Base-by-base conservation (phyloP, 2,113 vertebrate species). In the Etheostoma cragini region DNA sequence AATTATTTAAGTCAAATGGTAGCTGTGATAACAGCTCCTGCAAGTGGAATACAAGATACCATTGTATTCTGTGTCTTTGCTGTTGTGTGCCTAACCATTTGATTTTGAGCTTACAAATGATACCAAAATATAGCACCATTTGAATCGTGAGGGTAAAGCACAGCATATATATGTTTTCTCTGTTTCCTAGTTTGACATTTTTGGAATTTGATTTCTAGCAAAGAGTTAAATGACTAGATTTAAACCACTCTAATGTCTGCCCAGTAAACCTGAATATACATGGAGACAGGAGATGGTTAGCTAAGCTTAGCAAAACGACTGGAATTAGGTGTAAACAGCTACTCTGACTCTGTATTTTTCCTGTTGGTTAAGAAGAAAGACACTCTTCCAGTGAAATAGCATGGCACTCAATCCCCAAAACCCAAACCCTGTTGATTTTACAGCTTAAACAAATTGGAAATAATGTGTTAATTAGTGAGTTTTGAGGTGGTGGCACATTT, bases 1-100 rank as follows among this genome's bases (percentile, higher is more conserved):
- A 26, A 75, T 74, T 4, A 72, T 57, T 52, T 57, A 33, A 70
- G 71, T 5, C 15, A 12, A 6, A 56, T 65, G 54, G 35, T 50
- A 60, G 46, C 76, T 68, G 75, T 24, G 33, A 78, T 75, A 38
- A 60, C 72, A 72, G 65, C 24, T 26, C n/a, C 56, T 30, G 66
- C 22, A 52, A 45, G 26, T 14, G 46, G 10, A 17, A 26, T 26
- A 46, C 66, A 30, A 30, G 30, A 76, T 35, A 62, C 14, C 22
- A 33, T 15, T 35, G 10, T 30, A 21, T 46, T 58, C 2, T 63
- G 19, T 38, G 47, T 15, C 22, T 24, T 11, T 35, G 13, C 15
- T 46, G 14, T n/a, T 70, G n/a, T n/a, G 12, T 26, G 46, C 19
- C 14, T 3, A 24, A 35, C 5, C 16, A 4, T 49, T 38, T 22